phyloP scores from a whole-genome alignment of 2,113 vertebrate genomes.

The Paraplagusia blochii region DNA sequence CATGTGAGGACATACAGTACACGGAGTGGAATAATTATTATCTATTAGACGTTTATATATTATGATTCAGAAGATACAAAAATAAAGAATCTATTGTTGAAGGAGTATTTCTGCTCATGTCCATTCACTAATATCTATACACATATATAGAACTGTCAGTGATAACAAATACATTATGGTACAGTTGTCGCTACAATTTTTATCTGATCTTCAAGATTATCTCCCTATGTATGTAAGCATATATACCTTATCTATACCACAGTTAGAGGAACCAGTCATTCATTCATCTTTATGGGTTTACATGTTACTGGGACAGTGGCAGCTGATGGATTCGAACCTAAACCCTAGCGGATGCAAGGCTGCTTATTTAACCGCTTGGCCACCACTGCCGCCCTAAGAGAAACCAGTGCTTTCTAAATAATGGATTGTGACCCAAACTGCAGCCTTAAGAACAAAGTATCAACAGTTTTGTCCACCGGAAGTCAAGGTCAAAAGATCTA shows the following conservation, averaged over 20 bases:
- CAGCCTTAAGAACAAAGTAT: no score
- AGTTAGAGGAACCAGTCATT: no score
- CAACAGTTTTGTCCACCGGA: no score
- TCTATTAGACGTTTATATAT: slow-evolving; percentile 69
- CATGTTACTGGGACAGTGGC: no score
- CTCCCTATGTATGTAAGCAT: slow-evolving; percentile 12
- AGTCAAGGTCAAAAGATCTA: no score
- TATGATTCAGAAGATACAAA: slow-evolving; percentile 77
- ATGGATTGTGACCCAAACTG: no score
- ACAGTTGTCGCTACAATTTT: slow-evolving; percentile 19
- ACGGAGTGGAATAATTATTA: slow-evolving; percentile 60
- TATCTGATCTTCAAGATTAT: slow-evolving; percentile 8
- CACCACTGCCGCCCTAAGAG: no score
- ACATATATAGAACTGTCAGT: slow-evolving; percentile 20
- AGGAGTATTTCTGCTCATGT: slow-evolving; percentile 47
- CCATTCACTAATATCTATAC: slow-evolving; percentile 24
- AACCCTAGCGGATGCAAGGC: no score
- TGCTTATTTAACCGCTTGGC: no score
- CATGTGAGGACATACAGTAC: slow-evolving; percentile 49
- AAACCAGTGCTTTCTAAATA: no score
- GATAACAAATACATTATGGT: slow-evolving; percentile 37
- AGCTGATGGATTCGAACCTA: no score
- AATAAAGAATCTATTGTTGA: slow-evolving; percentile 75
- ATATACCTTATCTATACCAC: background rate
- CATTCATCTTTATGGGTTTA: no score